These are phyloP conservation scores for Dendrocincla fuliginosa DNA, from an alignment of 2,797 vertebrate species.

Conservation along the genomic window DNA sequence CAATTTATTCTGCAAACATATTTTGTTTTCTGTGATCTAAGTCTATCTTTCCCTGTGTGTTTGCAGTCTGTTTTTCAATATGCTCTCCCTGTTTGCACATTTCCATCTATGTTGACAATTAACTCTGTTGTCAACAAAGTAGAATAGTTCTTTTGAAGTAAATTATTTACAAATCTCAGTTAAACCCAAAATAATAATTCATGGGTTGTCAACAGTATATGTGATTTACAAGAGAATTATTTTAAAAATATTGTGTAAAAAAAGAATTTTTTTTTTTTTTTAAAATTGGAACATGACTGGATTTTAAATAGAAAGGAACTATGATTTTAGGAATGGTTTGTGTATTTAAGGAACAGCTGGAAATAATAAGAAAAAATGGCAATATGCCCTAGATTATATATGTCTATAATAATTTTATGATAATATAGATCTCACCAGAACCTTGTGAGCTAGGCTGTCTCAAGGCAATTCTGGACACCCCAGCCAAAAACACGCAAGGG, in stretches of 20 bases:
- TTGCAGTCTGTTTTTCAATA: conserved; percentile 58
- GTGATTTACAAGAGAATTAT: not conserved
- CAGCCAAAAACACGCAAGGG: not conserved
- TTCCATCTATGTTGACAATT: conserved; percentile 55
- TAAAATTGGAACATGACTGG: not conserved
- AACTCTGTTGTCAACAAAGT: conserved; percentile 44
- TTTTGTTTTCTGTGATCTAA: conserved; percentile 36
- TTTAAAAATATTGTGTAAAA: not conserved
- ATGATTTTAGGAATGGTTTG: not conserved
- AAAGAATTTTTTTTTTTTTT: not conserved
- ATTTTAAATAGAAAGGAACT: not conserved
- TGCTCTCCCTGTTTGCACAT: conserved; percentile 37
- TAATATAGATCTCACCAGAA: not conserved
- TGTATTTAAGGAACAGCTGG: not conserved
- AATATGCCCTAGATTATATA: not conserved
- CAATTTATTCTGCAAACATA: conserved; percentile 19
- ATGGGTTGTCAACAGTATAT: not conserved
- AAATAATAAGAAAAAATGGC: not conserved
- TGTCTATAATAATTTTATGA: not conserved
- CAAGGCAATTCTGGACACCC: not conserved
- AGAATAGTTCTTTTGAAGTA: conserved; percentile 12
- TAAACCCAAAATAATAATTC: not conserved
- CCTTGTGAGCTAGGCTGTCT: not conserved
- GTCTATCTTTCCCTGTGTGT: conserved; percentile 10
- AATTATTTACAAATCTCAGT: conserved; percentile 25